Percentiles rank a stretch among this genome's conserved stretches.
Evolutionary conservation across 2,113 vertebrate species (phyloP).

Genomic region (Bujurquina vittata): DNA sequence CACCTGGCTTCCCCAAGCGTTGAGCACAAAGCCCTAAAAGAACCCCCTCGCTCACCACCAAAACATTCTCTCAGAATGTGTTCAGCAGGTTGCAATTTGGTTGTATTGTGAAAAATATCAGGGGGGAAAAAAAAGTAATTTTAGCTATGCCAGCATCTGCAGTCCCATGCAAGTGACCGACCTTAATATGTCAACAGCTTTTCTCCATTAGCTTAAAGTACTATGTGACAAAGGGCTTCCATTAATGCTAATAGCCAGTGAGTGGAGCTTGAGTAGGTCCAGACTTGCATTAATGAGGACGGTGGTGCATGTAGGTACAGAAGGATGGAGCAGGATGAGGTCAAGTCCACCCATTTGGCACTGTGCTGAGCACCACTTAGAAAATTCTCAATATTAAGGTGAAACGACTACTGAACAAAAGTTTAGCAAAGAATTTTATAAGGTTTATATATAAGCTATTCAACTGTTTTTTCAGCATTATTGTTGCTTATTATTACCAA

Average conservation of each 20-base stretch:
- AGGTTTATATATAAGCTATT: not conserved
- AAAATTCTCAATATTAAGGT: not conserved
- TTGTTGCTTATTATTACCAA: not conserved
- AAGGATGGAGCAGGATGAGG: not conserved
- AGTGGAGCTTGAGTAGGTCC: slow-evolving; percentile 3
- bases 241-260: slow-evolving; percentile 16
- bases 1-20: slow-evolving; percentile 1
- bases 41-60: not conserved
- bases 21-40: not conserved
- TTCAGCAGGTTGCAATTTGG: not conserved
- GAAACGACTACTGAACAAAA: not conserved
- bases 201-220: slow-evolving; percentile 10
- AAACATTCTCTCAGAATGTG: not conserved
- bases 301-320: not conserved
- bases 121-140: not conserved
- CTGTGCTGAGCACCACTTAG: not conserved
- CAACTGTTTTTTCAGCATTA: not conserved
- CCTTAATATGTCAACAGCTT: slow-evolving; percentile 4
- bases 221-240: slow-evolving; percentile 13
- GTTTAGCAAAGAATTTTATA: slow-evolving; percentile 1
- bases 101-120: slow-evolving; percentile 2
- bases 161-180: not conserved
- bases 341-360: slow-evolving; percentile 2
- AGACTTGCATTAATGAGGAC: slow-evolving; percentile 3
- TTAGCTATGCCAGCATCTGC: not conserved